Evolutionary conservation across 2,113 vertebrate species (phyloP), one percentile per base, ranked within the genome.

Genomic region (Danionella cerebrum): DNA sequence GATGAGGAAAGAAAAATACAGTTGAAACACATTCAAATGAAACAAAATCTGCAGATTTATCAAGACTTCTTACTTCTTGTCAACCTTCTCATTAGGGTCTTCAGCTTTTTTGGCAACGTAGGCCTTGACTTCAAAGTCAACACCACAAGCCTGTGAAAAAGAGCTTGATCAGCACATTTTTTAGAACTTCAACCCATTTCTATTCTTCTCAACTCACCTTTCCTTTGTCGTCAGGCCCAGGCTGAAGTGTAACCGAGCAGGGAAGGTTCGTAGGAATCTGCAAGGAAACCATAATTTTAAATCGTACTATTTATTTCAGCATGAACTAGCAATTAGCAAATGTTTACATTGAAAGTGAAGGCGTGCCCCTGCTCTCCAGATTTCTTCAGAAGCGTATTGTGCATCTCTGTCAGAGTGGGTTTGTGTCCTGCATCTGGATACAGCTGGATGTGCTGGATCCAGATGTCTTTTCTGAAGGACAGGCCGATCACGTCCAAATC

Each of bases 51-150:
- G 18, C 10, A 31, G n/a, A 48, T 21, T 6, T 13, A 44, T n/a
- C 4, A 6, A 14, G 14, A 8, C 33, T 19, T 64, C 82, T 69
- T 80, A 95, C 93, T 90, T 94, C 84, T 94, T 98, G 4, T 90
- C 83, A 52, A 94, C 81, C 79, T 91, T 94, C 80, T 96, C 93
- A 67, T 96, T 91, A 0, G 90, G 71, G 54, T 91, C 88, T 71
- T 86, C 79, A 64, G 86, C 90, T 5, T 82, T 76, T 0, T 51
- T 82, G 47, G 88, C 86, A 24, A 93, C 84, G 82, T 90, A 96
- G 9, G 85, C 83, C 82, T 94, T 97, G 55, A 96, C 87, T 77
- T 96, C 93, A 5, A 90, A 97, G 82, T 97, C 95, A 7, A 97
- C 89, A 0, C 94, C 93, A 0, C 94, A 98, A 22, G 93, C 77